Evolutionary conservation across 2,888 invertebrate species (phyloP).

Genomic region (Pelosia muscerda): DNA sequence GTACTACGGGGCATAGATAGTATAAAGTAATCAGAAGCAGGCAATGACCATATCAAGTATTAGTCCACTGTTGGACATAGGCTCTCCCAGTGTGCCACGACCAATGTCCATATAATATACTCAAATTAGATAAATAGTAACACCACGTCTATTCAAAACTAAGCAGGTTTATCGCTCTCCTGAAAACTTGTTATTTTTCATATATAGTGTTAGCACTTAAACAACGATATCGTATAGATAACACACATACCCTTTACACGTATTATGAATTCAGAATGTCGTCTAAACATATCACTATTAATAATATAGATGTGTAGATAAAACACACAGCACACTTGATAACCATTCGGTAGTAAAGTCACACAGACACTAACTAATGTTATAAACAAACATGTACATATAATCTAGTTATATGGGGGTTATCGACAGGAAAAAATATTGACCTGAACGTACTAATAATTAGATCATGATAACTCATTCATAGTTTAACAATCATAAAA

Average conservation of each 20-base stretch:
- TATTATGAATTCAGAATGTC: slow-evolving; percentile 2
- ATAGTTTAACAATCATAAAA: background rate
- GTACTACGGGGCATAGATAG: no score
- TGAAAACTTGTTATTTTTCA: no score
- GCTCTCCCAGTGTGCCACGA: no score
- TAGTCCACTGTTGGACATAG: no score
- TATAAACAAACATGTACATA: slow-evolving; percentile 5
- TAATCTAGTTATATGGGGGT: slow-evolving; percentile 2
- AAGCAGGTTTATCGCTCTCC: no score
- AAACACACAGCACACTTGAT: slow-evolving; percentile 3
- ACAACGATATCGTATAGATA: background rate
- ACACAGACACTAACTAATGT: slow-evolving; percentile 3
- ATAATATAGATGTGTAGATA: background rate
- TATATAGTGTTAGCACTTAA: no score
- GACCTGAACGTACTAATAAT: slow-evolving; percentile 12
- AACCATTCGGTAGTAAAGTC: slow-evolving; percentile 5
- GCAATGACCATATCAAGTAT: no score
- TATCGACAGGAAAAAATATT: slow-evolving; percentile 7
- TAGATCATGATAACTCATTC: slow-evolving; percentile 11
- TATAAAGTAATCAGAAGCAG: no score
- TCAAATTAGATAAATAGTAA: no score
- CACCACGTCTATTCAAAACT: no score
- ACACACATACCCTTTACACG: background rate
- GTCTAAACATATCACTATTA: slow-evolving; percentile 12
- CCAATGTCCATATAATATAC: no score